phyloP scores from a whole-genome alignment of 2,113 vertebrate species.

The Plotosus lineatus region DNA sequence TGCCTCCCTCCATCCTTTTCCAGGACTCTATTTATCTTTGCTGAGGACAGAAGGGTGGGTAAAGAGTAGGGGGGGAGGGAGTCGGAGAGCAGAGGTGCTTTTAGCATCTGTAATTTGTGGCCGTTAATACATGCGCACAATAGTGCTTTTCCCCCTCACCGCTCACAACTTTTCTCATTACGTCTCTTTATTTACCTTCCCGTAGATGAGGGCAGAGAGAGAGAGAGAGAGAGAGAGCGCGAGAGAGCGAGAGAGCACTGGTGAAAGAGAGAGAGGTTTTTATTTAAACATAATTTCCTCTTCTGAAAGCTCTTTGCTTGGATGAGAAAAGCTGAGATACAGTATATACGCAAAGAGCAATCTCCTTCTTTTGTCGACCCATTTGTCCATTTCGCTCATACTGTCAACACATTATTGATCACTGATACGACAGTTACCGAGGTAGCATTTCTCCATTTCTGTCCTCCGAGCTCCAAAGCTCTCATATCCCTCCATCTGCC shows the following conservation, averaged over 20 bases:
- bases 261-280: conserved; percentile 43
- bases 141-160: conserved; percentile 51
- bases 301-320: conserved; percentile 40
- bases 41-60: conserved; percentile 51
- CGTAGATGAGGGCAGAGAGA: conserved; percentile 23
- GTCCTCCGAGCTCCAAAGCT: conserved; percentile 58
- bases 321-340: conserved; percentile 46
- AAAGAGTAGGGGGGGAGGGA: conserved; percentile 22
- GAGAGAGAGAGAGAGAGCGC: conserved; percentile 23
- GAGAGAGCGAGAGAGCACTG: background rate
- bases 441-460: conserved; percentile 58
- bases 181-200: conserved; percentile 67
- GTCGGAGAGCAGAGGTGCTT: conserved; percentile 54
- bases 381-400: conserved; percentile 47
- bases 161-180: conserved; percentile 69
- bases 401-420: conserved; percentile 65
- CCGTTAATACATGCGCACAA: conserved; percentile 68
- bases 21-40: conserved; percentile 70
- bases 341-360: conserved; percentile 50
- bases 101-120: conserved; percentile 60
- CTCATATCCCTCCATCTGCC: conserved; percentile 71
- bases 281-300: conserved; percentile 64
- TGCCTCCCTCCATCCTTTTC: conserved; percentile 56
- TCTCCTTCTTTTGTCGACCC: conserved; percentile 34
- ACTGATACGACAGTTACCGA: conserved; percentile 63